Evolutionary conservation across 2,797 vertebrate genomes (phyloP), one percentile per base, ranked within the genome.

Genomic region (Pangasius larnaudii): DNA sequence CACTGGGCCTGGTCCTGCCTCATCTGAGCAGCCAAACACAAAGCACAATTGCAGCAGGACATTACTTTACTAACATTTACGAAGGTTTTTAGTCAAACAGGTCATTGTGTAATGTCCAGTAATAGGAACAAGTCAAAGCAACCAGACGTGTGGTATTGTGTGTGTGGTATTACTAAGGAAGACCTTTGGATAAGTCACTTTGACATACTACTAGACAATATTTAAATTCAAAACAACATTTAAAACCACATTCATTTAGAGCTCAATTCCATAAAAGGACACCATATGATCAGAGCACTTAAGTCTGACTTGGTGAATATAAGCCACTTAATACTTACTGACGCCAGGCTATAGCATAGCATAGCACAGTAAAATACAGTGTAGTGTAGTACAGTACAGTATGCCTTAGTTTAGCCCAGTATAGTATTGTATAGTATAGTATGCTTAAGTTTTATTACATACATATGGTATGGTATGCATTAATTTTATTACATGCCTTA

Each of bases 1-100:
- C 93, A 98, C 95, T 0, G 97, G 95, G 0, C 96, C 95, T 0
- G 96, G 96, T 86, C 96, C 96, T 0, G 96, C 96, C 91, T 97
- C 99, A 89, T 99, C 98, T 89, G 84, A 36, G 86, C 4, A 61
- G 56, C 69, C 16, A 86, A 77, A 88, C 33, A 87, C 22, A 86
- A 36, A 69, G 42, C 49, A 69, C 33, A 33, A 27, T 33, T 51
- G 6, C n/a, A 42, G 42, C 4, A 30, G 24, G 0, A 58, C 11
- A 51, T 58, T 77, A 84, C 8, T 58, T 24, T 1, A 33, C 22
- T 11, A 85, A 59, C 9, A 19, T 9, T 27, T 65, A 27, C 3
- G 5, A 82, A 82, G 27, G 2, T 46, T 24, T 39, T 53, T 8
- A 30, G n/a, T 53, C 49, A 53, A 78, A 79, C 75, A 56, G 7